Percentiles rank a stretch among this genome's conserved stretches.
phyloP scores from a whole-genome alignment of 2,888 invertebrate genomes.

The Pollenia angustigena region DNA sequence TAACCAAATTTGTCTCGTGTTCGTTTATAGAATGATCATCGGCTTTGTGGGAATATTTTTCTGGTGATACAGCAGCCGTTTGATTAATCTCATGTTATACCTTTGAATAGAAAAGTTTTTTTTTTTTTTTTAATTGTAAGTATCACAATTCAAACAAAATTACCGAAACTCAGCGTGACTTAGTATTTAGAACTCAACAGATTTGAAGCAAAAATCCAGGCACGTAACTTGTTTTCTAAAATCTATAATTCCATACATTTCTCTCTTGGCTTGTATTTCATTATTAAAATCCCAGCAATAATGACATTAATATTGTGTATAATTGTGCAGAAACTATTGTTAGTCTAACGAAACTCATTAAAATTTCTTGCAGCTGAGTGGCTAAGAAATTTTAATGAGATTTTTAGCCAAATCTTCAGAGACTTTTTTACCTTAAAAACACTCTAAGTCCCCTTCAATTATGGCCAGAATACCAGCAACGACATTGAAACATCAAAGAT shows the following conservation, averaged over 20 bases:
- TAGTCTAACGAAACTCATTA: not conserved
- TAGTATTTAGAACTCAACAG: conserved; percentile 4
- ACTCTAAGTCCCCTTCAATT: conserved; percentile 47
- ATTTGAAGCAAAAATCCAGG: conserved; percentile 25
- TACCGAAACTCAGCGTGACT: conserved; percentile 44
- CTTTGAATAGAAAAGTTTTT: not conserved
- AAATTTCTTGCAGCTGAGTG: conserved; percentile 16
- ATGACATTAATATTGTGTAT: conserved; percentile 63
- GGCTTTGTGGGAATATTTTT: conserved; percentile 58
- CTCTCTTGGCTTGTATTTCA: not conserved
- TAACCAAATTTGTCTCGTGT: conserved; percentile 31
- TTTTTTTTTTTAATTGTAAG: not conserved
- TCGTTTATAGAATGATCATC: not conserved
- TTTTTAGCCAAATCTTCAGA: conserved; percentile 71
- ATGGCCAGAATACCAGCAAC: conserved; percentile 58
- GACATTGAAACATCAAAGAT: conserved; percentile 67
- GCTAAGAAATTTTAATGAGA: conserved; percentile 71
- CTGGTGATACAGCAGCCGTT: not conserved
- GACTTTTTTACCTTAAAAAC: conserved; percentile 69
- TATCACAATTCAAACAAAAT: conserved; percentile 35
- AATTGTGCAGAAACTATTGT: conserved; percentile 36
- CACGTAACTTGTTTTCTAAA: conserved; percentile 48
- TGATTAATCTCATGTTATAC: conserved; percentile 52
- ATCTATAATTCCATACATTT: conserved; percentile 15
- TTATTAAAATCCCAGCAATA: conserved; percentile 56